phyloP scores from a whole-genome alignment of 92 coral and sea anemone genomes.

The Anthopleura xanthogrammica region DNA sequence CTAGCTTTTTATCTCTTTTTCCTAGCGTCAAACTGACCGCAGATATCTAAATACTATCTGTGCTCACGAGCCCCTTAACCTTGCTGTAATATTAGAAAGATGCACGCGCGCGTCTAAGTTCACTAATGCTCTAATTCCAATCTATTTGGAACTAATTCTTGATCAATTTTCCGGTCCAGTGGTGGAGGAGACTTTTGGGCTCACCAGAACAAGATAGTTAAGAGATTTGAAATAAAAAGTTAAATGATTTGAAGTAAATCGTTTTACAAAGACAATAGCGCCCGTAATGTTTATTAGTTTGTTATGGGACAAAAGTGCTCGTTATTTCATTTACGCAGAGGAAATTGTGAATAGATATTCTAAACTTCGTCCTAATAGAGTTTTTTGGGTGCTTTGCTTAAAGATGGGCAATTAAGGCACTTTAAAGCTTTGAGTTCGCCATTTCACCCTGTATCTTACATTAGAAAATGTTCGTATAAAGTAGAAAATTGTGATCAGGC shows the following conservation, averaged over 20 bases:
- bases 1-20: neutral
- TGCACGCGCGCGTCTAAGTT: neutral
- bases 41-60: neutral
- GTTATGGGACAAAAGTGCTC: neutral
- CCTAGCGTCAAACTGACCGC: slow-evolving; percentile 7
- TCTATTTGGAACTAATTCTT: slow-evolving; percentile 18
- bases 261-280: slow-evolving; percentile 15
- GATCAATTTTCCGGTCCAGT: slow-evolving; percentile 24
- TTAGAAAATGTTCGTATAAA: neutral
- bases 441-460: neutral
- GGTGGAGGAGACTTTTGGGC: slow-evolving; percentile 26
- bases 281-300: slow-evolving; percentile 14
- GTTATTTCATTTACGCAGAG: slow-evolving; percentile 29
- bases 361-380: slow-evolving; percentile 16
- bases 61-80: neutral
- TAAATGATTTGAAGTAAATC: slow-evolving; percentile 4
- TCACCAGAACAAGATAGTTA: slow-evolving; percentile 23
- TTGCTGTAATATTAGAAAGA: slow-evolving; percentile 5
- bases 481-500: too few species aligned
- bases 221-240: slow-evolving; percentile 18
- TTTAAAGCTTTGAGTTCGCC: slow-evolving; percentile 24
- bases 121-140: slow-evolving; percentile 18
- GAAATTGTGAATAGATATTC: slow-evolving; percentile 38
- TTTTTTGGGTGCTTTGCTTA: slow-evolving; percentile 19
- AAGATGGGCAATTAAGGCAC: slow-evolving; percentile 27